phyloP scores from a whole-genome alignment of 2,888 invertebrate species.

The Metopia argyrocephala region DNA sequence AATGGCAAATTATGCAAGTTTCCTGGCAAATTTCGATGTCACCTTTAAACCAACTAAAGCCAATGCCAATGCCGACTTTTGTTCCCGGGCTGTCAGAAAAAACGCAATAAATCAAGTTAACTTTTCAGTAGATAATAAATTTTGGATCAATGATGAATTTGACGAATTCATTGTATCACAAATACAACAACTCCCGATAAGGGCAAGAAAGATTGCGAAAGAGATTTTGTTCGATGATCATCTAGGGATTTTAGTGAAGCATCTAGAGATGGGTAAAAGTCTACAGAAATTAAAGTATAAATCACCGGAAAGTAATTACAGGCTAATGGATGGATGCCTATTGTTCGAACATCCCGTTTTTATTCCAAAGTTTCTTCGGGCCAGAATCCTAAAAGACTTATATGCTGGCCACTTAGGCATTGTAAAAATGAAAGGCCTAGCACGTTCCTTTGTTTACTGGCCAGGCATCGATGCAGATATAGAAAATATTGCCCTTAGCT shows the following conservation, averaged over 20 bases:
- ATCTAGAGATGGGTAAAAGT: not conserved
- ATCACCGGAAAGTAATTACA: constrained; percentile 18
- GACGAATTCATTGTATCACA: not conserved
- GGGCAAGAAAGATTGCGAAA: not conserved
- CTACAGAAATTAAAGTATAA: not conserved
- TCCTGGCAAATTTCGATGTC: constrained; percentile 3
- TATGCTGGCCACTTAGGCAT: constrained; percentile 29
- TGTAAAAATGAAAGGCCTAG: constrained; percentile 36
- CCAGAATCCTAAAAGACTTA: not conserved
- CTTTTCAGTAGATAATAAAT: not conserved
- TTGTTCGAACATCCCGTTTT: constrained; percentile 4
- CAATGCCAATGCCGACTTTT: constrained; percentile 20
- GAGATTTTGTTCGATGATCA: not conserved
- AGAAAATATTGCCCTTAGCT: constrained; percentile 9
- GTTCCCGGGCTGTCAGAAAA: not conserved
- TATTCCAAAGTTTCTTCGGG: not conserved
- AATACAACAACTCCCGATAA: constrained; percentile 4
- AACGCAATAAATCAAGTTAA: not conserved
- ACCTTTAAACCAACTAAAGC: constrained; percentile 23
- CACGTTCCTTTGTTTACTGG: constrained; percentile 37
- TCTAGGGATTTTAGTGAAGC: not conserved
- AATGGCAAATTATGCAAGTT: constrained; percentile 1
- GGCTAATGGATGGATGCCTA: not conserved
- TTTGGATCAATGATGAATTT: constrained; percentile 3
- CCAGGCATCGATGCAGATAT: constrained; percentile 30